Evolutionary conservation across 2,888 invertebrate genomes (phyloP), one percentile per base, ranked within the genome.

Genomic region (Drosophila nigricruria): DNA sequence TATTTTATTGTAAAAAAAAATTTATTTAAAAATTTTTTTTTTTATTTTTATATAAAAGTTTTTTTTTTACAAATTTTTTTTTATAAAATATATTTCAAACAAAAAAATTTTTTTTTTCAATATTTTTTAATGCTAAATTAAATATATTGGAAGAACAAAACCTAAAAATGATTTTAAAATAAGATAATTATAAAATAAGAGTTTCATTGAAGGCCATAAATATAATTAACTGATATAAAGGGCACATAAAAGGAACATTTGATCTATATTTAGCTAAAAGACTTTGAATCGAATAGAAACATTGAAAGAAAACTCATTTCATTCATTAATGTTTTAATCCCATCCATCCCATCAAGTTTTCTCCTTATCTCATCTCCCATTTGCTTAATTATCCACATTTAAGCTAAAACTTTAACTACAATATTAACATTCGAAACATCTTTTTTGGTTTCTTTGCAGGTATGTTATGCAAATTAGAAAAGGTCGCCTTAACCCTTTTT

Each of bases 371-470:
- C 20, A 34, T 36, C 36, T 38, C 0, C 5, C 3, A 20, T 43
- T 10, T 27, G 32, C 52, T 57, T 61, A 77, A 61, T 77, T 77
- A 49, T 63, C 20, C 43, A 14, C 20, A 59, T 62, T 60, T 16
- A 25, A 23, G 16, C 34, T 5, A 2, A 6, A 50, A 18, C 64
- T 62, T 59, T 61, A 47, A 58, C 16, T 34, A 50, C 32, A 62
- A 47, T 34, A 73, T 57, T 60, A 30, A 73, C 42, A 45, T 75
- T n/a, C 30, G 5, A 23, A 47, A 34, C 20, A 23, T 40, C 38
- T 40, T 60, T 18, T 61, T 63, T n/a, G 42, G 40, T 64, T 50
- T 54, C 53, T 32, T 77, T 77, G 18, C 73, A 77, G 78, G 73
- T 77, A 73, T 64, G 79, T 73, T 60, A 38, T 38, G 23, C 14